phyloP scores from a whole-genome alignment of 2,113 vertebrate genomes.

The Salvelinus fontinalis region DNA sequence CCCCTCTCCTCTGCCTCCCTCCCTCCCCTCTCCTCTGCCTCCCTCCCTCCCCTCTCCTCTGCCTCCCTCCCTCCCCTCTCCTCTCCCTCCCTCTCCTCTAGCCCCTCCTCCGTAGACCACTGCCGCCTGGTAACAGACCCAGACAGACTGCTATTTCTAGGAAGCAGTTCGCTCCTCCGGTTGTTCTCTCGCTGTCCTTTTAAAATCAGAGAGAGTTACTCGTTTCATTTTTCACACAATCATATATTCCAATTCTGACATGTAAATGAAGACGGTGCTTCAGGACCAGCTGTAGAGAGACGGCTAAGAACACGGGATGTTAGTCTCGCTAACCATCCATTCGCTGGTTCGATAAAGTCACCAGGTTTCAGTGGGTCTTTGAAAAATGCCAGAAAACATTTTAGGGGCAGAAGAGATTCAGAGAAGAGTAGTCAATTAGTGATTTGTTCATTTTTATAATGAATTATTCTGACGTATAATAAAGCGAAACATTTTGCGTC shows the following conservation, averaged over 20 bases:
- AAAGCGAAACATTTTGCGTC: no score
- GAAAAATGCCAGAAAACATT: conserved; percentile 16
- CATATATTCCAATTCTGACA: conserved; percentile 48
- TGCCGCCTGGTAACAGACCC: conserved; percentile 68
- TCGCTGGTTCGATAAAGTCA: no score
- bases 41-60: no score
- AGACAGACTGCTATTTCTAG: conserved; percentile 74
- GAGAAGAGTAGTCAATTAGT: not conserved
- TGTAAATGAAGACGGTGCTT: conserved; percentile 15
- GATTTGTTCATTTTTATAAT: conserved; percentile 45
- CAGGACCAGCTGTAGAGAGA: not conserved
- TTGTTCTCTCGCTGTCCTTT: conserved; percentile 76
- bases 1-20: no score
- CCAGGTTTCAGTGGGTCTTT: conserved; percentile 13
- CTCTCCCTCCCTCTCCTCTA: not conserved
- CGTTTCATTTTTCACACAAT: conserved; percentile 59
- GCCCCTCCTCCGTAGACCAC: conserved; percentile 32
- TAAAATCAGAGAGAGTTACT: conserved; percentile 47
- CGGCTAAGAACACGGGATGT: not conserved
- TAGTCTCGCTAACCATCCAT: not conserved
- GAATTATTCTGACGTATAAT: conserved; percentile 42
- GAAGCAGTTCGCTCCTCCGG: conserved; percentile 70
- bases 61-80: no score
- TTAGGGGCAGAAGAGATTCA: no score
- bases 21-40: no score